Percentiles rank a stretch among this genome's conserved stretches.
phyloP scores from a whole-genome alignment of 1,140 invertebrate species.

The Pachyrhynchus sulphureomaculatus region DNA sequence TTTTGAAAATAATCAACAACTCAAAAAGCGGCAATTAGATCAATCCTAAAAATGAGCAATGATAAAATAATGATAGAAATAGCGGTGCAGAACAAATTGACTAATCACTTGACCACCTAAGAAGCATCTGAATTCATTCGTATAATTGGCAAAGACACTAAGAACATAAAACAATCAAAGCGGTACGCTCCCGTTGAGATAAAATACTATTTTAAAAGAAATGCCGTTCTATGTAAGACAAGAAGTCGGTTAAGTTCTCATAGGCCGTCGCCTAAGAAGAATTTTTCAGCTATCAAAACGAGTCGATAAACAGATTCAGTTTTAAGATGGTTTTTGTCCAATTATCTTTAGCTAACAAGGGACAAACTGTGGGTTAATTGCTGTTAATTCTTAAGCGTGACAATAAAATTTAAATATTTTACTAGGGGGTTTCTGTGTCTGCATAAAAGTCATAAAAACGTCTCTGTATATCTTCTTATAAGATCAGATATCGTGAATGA shows the following conservation, averaged over 20 bases:
- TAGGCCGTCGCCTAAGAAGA: constrained; percentile 6
- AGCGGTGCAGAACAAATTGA: too few species aligned
- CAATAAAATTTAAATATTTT: background rate
- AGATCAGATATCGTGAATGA: too few species aligned
- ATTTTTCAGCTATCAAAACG: constrained; percentile 3
- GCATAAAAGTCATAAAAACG: too few species aligned
- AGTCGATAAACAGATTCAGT: background rate
- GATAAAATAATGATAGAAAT: too few species aligned
- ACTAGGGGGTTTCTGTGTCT: background rate
- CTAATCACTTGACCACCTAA: background rate
- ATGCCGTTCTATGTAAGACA: background rate
- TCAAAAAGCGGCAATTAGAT: too few species aligned
- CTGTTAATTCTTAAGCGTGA: background rate
- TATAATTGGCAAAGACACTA: constrained; percentile 14
- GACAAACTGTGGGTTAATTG: background rate
- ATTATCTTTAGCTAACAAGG: background rate
- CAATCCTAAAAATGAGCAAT: too few species aligned
- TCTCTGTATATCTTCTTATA: too few species aligned
- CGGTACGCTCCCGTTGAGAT: background rate
- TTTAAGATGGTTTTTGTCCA: background rate
- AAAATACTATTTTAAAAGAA: constrained; percentile 2
- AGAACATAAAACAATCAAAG: constrained; percentile 12
- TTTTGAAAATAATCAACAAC: too few species aligned
- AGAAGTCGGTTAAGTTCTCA: background rate
- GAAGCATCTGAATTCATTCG: background rate